Conservation (phyloP, 1,140 invertebrate genomes). For the Drosophila nigrodunni region DNA sequence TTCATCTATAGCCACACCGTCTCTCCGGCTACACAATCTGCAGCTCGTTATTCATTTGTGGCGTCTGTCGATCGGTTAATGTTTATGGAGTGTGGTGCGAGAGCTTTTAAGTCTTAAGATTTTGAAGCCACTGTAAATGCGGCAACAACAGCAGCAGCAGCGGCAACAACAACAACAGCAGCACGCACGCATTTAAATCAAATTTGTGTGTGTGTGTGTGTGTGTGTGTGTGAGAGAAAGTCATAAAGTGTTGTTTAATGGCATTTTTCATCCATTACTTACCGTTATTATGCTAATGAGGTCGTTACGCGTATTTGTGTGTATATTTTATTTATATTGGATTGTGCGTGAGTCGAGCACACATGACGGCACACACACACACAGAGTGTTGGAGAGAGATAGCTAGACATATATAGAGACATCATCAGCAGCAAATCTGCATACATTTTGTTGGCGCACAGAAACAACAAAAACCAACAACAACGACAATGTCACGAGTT, state of each 20-base stretch:
- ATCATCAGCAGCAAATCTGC: conserved; percentile 42
- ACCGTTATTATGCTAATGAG: conserved; percentile 84
- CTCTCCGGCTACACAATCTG: neutral
- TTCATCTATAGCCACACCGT: neutral
- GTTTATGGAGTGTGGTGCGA: conserved; percentile 22
- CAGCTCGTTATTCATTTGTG: conserved; percentile 14
- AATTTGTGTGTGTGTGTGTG: conserved; percentile 32
- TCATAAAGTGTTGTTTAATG: conserved; percentile 84
- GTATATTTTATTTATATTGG: conserved; percentile 81
- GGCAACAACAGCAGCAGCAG: conserved; percentile 15
- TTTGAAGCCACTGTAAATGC: conserved; percentile 54
- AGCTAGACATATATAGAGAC: conserved; percentile 18
- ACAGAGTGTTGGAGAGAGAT: neutral
- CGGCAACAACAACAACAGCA: conserved; percentile 23
- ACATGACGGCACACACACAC: conserved; percentile 29
- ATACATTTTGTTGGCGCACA: conserved; percentile 32
- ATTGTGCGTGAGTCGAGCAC: conserved; percentile 59
- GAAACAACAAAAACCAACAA: conserved; percentile 12
- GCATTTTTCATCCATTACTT: conserved; percentile 84
- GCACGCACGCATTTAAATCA: conserved; percentile 59
- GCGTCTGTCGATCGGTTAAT: conserved; percentile 20
- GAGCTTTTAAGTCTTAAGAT: conserved; percentile 48
- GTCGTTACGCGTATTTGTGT: conserved; percentile 83
- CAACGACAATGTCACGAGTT: conserved; percentile 17
- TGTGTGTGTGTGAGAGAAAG: conserved; percentile 53